Evolutionary conservation across 2,113 vertebrate genomes (phyloP).

Genomic region (Coracopsis vasa): DNA sequence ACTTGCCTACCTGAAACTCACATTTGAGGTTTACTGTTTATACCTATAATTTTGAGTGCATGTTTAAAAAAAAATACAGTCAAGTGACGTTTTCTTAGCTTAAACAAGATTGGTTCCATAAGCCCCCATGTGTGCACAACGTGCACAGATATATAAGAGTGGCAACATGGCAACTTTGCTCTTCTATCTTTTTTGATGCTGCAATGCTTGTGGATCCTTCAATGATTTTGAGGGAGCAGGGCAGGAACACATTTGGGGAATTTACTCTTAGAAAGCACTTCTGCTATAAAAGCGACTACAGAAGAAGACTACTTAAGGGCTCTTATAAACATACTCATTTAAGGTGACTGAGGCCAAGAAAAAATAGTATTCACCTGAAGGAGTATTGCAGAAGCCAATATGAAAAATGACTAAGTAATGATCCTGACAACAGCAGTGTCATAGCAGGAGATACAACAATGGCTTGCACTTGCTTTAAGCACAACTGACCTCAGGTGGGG

Average conservation of each 20-base stretch:
- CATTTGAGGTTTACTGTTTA: not conserved
- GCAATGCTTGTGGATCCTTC: not conserved
- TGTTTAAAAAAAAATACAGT: not conserved
- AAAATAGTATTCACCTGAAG: not conserved
- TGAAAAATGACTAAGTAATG: not conserved
- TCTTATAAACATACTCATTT: not conserved
- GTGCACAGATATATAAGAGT: not conserved
- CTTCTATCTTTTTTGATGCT: rapidly evolving
- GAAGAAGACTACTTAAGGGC: not conserved
- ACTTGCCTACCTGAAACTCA: not conserved
- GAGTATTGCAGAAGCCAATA: not conserved
- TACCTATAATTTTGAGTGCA: not conserved
- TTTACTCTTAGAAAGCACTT: not conserved
- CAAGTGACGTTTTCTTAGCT: not conserved
- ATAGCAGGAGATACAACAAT: not conserved
- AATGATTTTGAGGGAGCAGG: not conserved
- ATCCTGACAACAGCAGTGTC: not conserved
- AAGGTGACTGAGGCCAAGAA: not conserved
- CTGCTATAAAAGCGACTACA: not conserved
- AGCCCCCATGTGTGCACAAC: rapidly evolving
- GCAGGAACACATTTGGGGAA: not conserved
- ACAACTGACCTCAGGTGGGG: not conserved
- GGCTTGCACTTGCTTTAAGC: not conserved
- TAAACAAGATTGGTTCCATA: not conserved
- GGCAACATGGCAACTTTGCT: not conserved